These are phyloP conservation scores for Cheilosia impressa DNA, from an alignment of 2,888 invertebrate genomes.

Conservation along the genomic window DNA sequence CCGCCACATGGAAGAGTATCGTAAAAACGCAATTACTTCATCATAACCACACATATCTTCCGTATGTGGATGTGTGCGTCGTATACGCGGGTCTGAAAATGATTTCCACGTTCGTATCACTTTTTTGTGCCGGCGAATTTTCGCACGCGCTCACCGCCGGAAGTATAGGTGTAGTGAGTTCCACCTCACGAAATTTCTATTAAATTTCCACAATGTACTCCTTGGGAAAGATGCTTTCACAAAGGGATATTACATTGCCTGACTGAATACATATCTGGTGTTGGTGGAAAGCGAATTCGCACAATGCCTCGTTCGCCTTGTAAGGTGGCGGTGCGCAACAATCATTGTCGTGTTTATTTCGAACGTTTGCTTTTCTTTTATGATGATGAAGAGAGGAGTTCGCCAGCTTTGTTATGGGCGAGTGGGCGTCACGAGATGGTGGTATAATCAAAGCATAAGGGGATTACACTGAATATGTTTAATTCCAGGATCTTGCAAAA, in stretches of 20 bases:
- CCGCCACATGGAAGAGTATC: conserved; percentile 70
- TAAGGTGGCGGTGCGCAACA: conserved; percentile 37
- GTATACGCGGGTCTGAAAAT: conserved; percentile 11
- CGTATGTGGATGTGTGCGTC: not conserved
- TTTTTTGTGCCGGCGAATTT: conserved; percentile 34
- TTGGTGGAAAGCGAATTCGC: conserved; percentile 39
- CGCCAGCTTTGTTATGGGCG: conserved; percentile 31
- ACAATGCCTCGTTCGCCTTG: conserved; percentile 13
- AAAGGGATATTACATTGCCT: conserved; percentile 60
- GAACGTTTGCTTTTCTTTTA: conserved; percentile 15
- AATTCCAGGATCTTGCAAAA: conserved; percentile 9
- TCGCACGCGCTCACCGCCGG: not conserved
- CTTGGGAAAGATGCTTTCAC: conserved; percentile 34
- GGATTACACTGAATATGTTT: conserved; percentile 54
- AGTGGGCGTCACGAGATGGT: not conserved
- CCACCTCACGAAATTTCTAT: conserved; percentile 69
- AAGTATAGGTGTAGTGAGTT: conserved; percentile 20
- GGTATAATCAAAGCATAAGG: conserved; percentile 19
- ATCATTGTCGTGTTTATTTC: conserved; percentile 49
- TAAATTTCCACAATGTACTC: conserved; percentile 61
- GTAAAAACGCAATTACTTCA: conserved; percentile 73
- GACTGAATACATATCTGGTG: conserved; percentile 44
- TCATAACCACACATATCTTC: conserved; percentile 64
- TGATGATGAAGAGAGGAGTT: conserved; percentile 50
- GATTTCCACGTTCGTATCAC: conserved; percentile 41